Evolutionary conservation across 2,113 vertebrate species (phyloP).

Genomic region (Epinephelus moara): DNA sequence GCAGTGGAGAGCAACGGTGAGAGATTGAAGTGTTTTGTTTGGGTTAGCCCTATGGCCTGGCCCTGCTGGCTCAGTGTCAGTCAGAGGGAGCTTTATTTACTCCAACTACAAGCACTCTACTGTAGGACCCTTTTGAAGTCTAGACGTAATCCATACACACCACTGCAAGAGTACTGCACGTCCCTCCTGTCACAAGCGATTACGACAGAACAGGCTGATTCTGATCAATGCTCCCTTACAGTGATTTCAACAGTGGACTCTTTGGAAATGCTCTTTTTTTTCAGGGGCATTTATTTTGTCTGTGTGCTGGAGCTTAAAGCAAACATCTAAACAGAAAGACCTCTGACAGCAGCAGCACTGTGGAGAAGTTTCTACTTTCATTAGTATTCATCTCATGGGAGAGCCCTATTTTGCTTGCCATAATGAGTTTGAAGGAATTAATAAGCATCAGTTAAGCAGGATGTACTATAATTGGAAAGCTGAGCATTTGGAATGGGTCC

Average conservation of each 20-base stretch:
- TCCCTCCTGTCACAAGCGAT: slow-evolving; percentile 36
- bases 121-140: slow-evolving; percentile 42
- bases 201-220: slow-evolving; percentile 15
- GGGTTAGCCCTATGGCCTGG: slow-evolving; percentile 66
- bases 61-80: slow-evolving; percentile 67
- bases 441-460: slow-evolving; percentile 84
- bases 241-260: slow-evolving; percentile 24
- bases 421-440: slow-evolving; percentile 85
- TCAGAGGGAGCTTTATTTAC: slow-evolving; percentile 72
- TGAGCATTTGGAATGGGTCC: slow-evolving; percentile 67
- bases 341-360: slow-evolving; percentile 27
- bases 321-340: slow-evolving; percentile 48
- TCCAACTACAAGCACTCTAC: slow-evolving; percentile 47
- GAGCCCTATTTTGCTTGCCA: slow-evolving; percentile 80
- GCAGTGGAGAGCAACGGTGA: slow-evolving; percentile 59
- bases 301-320: slow-evolving; percentile 15
- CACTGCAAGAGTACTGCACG: slow-evolving; percentile 22
- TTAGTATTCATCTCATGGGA: slow-evolving; percentile 81
- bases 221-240: slow-evolving; percentile 48
- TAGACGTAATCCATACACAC: slow-evolving; percentile 54
- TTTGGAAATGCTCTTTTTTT: slow-evolving; percentile 33
- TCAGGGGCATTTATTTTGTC: not conserved
- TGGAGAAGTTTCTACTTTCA: slow-evolving; percentile 67
- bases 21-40: slow-evolving; percentile 84
- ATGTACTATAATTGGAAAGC: slow-evolving; percentile 82